These are phyloP conservation scores for Drosophila kikkawai DNA, from an alignment of 1,140 invertebrate species.

Conservation along the genomic window DNA sequence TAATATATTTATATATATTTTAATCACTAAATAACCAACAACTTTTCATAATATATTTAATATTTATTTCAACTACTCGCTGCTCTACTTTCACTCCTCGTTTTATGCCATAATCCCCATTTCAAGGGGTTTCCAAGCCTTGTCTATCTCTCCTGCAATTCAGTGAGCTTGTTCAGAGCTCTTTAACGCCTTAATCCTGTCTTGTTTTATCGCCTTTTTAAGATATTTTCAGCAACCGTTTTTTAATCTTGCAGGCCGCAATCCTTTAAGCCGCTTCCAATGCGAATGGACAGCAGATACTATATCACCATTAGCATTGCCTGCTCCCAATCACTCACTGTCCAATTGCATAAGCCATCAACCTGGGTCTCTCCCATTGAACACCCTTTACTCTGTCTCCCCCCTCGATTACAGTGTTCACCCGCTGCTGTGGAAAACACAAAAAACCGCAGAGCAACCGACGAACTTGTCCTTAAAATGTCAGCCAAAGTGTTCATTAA, in stretches of 20 bases:
- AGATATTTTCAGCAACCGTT: slow-evolving; percentile 41
- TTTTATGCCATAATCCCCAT: not conserved
- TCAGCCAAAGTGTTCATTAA: slow-evolving; percentile 82
- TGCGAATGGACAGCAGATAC: slow-evolving; percentile 28
- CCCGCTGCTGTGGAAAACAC: slow-evolving; percentile 9
- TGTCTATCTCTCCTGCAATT: not conserved
- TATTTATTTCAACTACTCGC: not conserved
- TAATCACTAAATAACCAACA: not conserved
- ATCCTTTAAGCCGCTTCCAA: slow-evolving; percentile 53
- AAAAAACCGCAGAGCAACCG: slow-evolving; percentile 43
- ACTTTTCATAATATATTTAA: not conserved
- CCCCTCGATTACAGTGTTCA: not conserved
- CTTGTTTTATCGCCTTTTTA: slow-evolving; percentile 24
- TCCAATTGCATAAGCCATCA: slow-evolving; percentile 70
- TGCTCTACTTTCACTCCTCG: not conserved
- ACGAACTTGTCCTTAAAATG: slow-evolving; percentile 83
- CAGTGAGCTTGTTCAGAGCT: slow-evolving; percentile 9
- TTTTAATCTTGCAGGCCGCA: slow-evolving; percentile 18
- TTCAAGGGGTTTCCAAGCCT: slow-evolving; percentile 6
- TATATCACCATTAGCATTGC: slow-evolving; percentile 55
- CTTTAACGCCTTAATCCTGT: slow-evolving; percentile 34
- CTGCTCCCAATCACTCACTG: slow-evolving; percentile 69
- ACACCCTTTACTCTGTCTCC: not conserved
- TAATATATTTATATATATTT: not conserved
- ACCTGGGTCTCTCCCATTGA: slow-evolving; percentile 26